Base-by-base conservation (phyloP, 2,113 vertebrate genomes). In the Urocynchramus pylzowi region DNA sequence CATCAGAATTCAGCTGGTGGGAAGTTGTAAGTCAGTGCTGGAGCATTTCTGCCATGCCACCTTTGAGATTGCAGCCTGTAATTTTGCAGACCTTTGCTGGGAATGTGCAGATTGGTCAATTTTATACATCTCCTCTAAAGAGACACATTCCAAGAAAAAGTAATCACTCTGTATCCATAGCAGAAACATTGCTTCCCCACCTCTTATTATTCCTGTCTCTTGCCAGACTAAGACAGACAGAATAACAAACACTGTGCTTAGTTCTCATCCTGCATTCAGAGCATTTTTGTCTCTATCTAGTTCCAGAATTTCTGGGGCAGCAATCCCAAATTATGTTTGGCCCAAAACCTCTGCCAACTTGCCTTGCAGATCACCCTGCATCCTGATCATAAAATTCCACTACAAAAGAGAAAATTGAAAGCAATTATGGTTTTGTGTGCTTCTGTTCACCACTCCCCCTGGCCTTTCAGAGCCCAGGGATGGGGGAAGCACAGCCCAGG, bases 241-340 rank as follows among this genome's bases (percentile, higher is more conserved):
- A 87, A 94, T 95, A 96, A 93, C 70, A 97, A 96, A 96, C 93
- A 57, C 35, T 84, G 76, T 56, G 60, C 89, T 97, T 94, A 24
- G 64, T 96, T 84, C 95, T 83, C 90, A 91, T 84, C 83, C 64
- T 74, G 57, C 67, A 53, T 27, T 28, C 87, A 90, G 61, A 61
- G 69, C n/a, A 10, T 78, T 97, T 96, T 94, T 84, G 56, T 52
- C 71, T 94, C 76, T 81, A 1, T 67, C 69, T 87, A 21, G 13
- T 74, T 96, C 85, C 89, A 86, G 64, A 47, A 87, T 89, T 93
- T 90, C 85, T 44, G 52, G 42, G 76, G 83, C 90, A 93, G 60
- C 2, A 0, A 60, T 92, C 76, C 87, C 86, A 81, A 89, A 92
- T 78, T 87, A 70, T 70, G 54, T 67, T 93, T 97, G 94, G 94